A percentile compares a stretch with the other conserved stretches of the same genome.
phyloP scores from a whole-genome alignment of 2,113 vertebrate species.

The Asarcornis scutulata region DNA sequence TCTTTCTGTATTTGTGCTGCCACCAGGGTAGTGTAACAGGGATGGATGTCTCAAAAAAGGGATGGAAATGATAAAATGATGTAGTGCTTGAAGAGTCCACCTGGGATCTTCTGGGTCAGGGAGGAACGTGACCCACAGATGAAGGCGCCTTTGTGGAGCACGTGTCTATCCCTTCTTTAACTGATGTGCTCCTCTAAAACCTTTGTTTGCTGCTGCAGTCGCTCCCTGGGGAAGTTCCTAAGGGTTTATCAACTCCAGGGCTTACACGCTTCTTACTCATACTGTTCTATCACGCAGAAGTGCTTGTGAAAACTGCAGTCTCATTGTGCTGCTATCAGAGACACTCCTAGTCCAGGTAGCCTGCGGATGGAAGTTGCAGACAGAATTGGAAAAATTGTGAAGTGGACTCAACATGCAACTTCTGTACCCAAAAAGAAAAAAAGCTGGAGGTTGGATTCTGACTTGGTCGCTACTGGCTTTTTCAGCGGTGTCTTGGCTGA shows the following conservation, averaged over 20 bases:
- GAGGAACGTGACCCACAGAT: background rate
- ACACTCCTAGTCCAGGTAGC: background rate
- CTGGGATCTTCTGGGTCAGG: background rate
- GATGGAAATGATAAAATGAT: background rate
- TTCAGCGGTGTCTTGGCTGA: background rate
- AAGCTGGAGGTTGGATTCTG: background rate
- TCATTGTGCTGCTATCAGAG: background rate
- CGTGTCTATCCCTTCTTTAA: background rate
- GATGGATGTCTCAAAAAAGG: accelerated
- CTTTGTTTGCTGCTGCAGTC: background rate
- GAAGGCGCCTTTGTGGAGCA: accelerated
- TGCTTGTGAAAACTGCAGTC: background rate
- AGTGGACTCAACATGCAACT: background rate
- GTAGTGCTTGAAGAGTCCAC: accelerated
- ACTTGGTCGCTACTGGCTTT: background rate
- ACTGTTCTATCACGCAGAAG: background rate
- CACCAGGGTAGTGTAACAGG: background rate
- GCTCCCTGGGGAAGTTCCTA: background rate
- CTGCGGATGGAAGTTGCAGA: background rate
- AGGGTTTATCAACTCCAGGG: conserved; percentile 7
- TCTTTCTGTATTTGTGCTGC: background rate
- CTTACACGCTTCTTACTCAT: background rate
- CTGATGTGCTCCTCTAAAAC: background rate
- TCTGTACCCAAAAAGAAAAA: background rate
- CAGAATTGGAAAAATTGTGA: background rate